Percentiles rank a stretch among this genome's conserved stretches.
Evolutionary conservation across 2,113 vertebrate species (phyloP).

Genomic region (Notarius lentiginosus): DNA sequence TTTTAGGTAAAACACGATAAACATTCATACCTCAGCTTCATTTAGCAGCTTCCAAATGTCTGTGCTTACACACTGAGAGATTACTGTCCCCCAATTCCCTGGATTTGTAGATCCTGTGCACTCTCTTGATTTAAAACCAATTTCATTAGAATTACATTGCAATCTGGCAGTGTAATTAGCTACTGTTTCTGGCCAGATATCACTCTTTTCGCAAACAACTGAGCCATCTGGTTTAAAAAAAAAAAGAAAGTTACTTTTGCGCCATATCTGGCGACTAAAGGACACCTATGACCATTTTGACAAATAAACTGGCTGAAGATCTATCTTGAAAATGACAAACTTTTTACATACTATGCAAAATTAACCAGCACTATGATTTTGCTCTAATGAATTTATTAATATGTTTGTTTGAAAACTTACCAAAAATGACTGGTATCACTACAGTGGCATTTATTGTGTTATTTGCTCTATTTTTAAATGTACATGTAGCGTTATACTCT

Average conservation of each 20-base stretch:
- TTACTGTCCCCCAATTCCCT: fast-evolving
- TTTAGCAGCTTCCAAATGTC: not conserved
- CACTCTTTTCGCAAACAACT: fast-evolving
- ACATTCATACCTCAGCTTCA: conserved; percentile 26
- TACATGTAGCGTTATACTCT: not conserved
- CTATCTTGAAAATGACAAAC: no score
- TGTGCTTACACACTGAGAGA: conserved; percentile 51
- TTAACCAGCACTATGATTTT: not conserved
- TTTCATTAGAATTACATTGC: conserved; percentile 7
- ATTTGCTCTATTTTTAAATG: conserved; percentile 38
- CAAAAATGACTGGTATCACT: conserved; percentile 41
- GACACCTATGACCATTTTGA: not conserved
- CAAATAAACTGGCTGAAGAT: not conserved
- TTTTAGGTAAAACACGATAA: not conserved
- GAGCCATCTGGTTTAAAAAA: not conserved
- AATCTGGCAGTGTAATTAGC: not conserved
- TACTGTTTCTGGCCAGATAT: conserved; percentile 55
- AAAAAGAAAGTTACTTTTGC: not conserved
- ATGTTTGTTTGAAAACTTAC: conserved; percentile 51
- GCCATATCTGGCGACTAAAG: not conserved
- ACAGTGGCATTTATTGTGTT: fast-evolving
- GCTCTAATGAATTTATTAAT: not conserved
- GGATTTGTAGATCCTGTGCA: fast-evolving
- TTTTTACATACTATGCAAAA: not conserved
- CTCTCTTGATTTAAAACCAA: not conserved